Evolutionary conservation across 1,140 invertebrate genomes (phyloP).

Genomic region (Drosophila melanica): DNA sequence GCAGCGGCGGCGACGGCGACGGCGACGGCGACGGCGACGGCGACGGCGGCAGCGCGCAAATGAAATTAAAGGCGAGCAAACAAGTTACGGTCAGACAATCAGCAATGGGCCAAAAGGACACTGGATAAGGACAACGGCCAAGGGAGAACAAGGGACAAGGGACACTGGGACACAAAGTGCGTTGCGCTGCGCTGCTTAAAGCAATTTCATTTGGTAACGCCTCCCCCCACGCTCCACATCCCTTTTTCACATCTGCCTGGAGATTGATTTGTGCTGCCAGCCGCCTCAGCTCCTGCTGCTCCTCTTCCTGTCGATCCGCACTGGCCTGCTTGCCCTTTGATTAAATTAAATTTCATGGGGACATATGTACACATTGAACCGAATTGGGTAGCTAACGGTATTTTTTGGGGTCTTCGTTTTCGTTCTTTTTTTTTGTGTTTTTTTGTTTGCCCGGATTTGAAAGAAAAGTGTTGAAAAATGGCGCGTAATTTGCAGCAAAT

Average conservation of each 20-base stretch:
- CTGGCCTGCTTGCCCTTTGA: slow-evolving; percentile 73
- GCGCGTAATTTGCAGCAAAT: slow-evolving; percentile 76
- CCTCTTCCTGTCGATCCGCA: not conserved
- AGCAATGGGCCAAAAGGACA: slow-evolving; percentile 67
- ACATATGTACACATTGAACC: slow-evolving; percentile 76
- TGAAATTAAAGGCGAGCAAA: slow-evolving; percentile 83
- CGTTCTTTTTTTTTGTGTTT: slow-evolving; percentile 39
- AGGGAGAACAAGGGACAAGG: slow-evolving; percentile 23
- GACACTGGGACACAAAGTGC: slow-evolving; percentile 32
- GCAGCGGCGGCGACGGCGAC: slow-evolving; percentile 11
- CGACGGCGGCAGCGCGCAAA: slow-evolving; percentile 53
- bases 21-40: too few species aligned
- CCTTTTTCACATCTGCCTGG: slow-evolving; percentile 25
- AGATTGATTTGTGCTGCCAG: slow-evolving; percentile 63
- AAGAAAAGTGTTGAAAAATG: slow-evolving; percentile 76
- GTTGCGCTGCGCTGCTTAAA: slow-evolving; percentile 61
- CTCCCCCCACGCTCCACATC: slow-evolving; percentile 20
- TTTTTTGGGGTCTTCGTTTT: slow-evolving; percentile 11
- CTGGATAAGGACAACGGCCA: slow-evolving; percentile 54
- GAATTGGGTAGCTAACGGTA: slow-evolving; percentile 32
- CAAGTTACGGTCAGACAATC: slow-evolving; percentile 83
- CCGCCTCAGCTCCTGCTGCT: not conserved
- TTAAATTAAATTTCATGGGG: slow-evolving; percentile 83
- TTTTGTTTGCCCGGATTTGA: slow-evolving; percentile 62
- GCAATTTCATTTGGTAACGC: slow-evolving; percentile 75